These are phyloP conservation scores for Sciurus niger DNA, from an alignment of 2,113 vertebrate genomes.

Conservation along the genomic window DNA sequence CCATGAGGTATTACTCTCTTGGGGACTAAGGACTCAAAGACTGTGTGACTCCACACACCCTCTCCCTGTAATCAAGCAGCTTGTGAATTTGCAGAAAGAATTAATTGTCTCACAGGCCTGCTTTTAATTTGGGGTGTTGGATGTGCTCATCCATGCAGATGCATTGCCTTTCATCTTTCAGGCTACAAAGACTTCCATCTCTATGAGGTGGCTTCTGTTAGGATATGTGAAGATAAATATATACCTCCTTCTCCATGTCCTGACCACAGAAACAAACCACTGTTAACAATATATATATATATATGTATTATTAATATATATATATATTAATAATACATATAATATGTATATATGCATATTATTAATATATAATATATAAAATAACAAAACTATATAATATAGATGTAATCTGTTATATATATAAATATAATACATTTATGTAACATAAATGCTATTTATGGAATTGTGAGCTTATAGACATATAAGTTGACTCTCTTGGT, in stretches of 20 bases:
- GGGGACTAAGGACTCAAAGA: background rate
- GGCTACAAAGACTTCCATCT: background rate
- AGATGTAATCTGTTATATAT: too few species aligned
- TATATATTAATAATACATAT: too few species aligned
- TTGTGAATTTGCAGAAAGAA: conserved; percentile 31
- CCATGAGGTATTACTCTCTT: background rate
- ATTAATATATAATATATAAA: too few species aligned
- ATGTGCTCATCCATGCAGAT: background rate
- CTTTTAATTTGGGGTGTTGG: conserved; percentile 16
- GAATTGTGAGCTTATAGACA: background rate
- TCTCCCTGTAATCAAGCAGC: background rate
- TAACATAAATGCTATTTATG: background rate
- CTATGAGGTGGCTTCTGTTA: background rate
- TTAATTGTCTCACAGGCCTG: background rate
- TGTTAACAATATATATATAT: background rate
- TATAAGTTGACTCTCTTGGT: rapidly evolving
- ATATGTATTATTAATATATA: too few species aligned
- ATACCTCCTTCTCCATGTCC: background rate
- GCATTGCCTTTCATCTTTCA: background rate
- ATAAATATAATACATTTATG: too few species aligned
- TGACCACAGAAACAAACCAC: background rate
- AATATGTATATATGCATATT: too few species aligned
- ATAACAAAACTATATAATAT: too few species aligned
- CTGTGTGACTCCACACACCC: background rate
- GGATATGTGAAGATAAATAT: background rate